Conservation (phyloP, 2,888 invertebrate genomes). For the Andrena bucephala region DNA sequence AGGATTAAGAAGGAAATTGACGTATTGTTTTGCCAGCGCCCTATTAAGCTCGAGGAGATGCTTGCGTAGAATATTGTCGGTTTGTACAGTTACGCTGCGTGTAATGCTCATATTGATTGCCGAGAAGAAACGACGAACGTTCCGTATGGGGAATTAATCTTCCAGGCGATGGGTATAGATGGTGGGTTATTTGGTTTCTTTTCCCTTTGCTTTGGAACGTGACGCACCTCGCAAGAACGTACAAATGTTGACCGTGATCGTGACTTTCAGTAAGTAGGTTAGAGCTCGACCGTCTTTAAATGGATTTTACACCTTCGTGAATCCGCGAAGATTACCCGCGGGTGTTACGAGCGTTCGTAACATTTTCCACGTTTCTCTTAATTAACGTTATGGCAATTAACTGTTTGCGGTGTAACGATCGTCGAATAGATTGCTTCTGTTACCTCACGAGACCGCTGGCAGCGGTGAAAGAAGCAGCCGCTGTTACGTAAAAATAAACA, state of each 20-base stretch:
- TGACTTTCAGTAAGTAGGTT: constrained; percentile 73
- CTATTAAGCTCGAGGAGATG: constrained; percentile 15
- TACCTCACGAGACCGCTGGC: constrained; percentile 31
- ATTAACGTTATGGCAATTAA: constrained; percentile 51
- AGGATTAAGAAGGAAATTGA: constrained; percentile 13
- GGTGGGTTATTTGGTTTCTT: background rate
- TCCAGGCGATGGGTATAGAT: background rate
- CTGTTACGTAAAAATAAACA: constrained; percentile 49
- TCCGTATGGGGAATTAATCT: constrained; percentile 46
- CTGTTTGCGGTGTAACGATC: constrained; percentile 21
- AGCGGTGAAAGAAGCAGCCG: constrained; percentile 27
- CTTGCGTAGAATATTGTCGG: background rate
- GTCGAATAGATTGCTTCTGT: constrained; percentile 15
- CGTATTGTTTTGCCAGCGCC: constrained; percentile 5
- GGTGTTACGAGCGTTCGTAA: constrained; percentile 14
- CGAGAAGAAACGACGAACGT: constrained; percentile 26
- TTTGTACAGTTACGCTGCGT: constrained; percentile 41
- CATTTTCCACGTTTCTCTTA: constrained; percentile 31
- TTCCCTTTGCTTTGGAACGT: constrained; percentile 37
- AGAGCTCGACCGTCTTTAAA: constrained; percentile 60
- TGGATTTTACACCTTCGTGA: constrained; percentile 65
- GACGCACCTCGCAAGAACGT: constrained; percentile 47
- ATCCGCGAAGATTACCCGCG: constrained; percentile 14
- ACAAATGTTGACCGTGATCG: constrained; percentile 72
- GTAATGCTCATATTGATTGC: constrained; percentile 17